phyloP scores from a whole-genome alignment of 2,113 vertebrate genomes.

The Passer montanus region DNA sequence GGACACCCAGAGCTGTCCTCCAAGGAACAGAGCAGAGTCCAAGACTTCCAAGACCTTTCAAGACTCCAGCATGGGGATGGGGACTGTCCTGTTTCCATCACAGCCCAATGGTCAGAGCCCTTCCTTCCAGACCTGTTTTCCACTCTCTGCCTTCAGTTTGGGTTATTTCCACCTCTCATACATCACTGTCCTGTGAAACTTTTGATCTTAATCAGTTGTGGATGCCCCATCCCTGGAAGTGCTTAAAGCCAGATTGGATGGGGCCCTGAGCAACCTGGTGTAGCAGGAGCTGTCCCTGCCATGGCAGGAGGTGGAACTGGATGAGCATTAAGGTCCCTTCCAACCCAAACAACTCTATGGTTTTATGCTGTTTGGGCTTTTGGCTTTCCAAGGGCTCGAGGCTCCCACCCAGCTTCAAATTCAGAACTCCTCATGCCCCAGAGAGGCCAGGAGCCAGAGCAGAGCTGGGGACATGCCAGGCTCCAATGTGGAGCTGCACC shows the following conservation, averaged over 20 bases:
- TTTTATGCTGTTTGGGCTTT: background rate
- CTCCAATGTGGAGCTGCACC: background rate
- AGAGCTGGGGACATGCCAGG: rapidly evolving
- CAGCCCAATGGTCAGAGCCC: background rate
- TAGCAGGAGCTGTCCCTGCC: background rate
- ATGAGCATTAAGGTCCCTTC: background rate
- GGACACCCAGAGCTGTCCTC: background rate
- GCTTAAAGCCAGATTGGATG: background rate
- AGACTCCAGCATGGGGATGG: rapidly evolving
- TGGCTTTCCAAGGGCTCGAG: background rate
- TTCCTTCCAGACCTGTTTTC: background rate
- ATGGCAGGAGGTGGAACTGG: background rate
- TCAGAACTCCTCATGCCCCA: background rate
- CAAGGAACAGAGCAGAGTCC: background rate
- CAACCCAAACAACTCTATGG: background rate
- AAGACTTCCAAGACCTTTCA: background rate
- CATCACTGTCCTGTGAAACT: background rate
- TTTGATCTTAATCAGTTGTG: background rate
- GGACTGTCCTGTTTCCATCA: background rate
- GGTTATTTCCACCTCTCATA: background rate
- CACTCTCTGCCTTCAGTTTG: background rate
- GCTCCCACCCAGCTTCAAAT: background rate
- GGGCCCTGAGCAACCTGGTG: background rate
- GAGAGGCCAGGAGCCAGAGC: background rate
- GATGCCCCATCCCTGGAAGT: background rate